Conservation (phyloP, 53 echinoderm and acorn worm genomes). For the Astropecten irregularis region DNA sequence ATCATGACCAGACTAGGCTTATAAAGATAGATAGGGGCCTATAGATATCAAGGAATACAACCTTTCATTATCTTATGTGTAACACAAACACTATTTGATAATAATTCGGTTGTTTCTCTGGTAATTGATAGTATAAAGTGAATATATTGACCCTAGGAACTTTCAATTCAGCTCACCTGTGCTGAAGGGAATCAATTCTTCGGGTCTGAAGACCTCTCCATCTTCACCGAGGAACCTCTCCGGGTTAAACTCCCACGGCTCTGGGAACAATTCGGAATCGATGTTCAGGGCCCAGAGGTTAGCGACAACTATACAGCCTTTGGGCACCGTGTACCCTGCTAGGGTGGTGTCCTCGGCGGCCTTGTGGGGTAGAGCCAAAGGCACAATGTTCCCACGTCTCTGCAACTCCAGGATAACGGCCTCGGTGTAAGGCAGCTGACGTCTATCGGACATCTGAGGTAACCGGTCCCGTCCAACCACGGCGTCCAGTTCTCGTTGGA, state of each 20-base stretch:
- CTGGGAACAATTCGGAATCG: slow-evolving; percentile 49
- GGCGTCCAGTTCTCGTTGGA: slow-evolving; percentile 66
- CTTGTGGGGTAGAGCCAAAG: slow-evolving; percentile 65
- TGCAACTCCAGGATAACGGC: slow-evolving; percentile 72
- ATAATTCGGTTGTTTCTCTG: too few species aligned
- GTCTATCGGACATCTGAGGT: slow-evolving; percentile 57
- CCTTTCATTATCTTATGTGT: too few species aligned
- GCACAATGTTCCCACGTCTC: slow-evolving; percentile 54
- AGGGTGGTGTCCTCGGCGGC: slow-evolving; percentile 55
- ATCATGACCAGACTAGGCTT: too few species aligned
- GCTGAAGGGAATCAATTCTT: slow-evolving; percentile 77
- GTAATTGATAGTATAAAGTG: too few species aligned
- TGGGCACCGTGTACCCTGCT: slow-evolving; percentile 55
- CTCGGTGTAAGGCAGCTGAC: slow-evolving; percentile 58
- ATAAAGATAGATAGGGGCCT: too few species aligned
- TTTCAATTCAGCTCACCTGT: slow-evolving; percentile 69
- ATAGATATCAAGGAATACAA: too few species aligned
- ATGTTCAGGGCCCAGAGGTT: slow-evolving; percentile 70
- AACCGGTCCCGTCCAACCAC: slow-evolving; percentile 67
- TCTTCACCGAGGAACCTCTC: slow-evolving; percentile 69
- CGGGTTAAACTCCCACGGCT: slow-evolving; percentile 69
- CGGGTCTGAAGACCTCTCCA: slow-evolving; percentile 58
- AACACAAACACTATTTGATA: too few species aligned
- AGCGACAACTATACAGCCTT: slow-evolving; percentile 61
- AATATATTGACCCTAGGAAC: too few species aligned